Conservation (phyloP, 2,113 vertebrate species). For the Fulmarus glacialis region DNA sequence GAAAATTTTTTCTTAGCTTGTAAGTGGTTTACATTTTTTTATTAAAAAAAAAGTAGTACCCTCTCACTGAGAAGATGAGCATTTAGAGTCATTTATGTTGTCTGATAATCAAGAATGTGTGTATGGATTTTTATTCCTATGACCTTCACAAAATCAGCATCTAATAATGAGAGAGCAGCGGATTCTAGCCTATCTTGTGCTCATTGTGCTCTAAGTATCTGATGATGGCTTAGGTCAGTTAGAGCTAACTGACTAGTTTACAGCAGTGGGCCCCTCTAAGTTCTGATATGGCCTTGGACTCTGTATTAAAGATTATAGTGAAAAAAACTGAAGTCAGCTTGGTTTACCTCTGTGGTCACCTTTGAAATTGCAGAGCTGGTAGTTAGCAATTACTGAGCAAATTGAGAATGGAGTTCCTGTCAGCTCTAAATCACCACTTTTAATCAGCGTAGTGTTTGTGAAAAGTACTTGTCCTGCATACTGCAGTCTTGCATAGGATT, state of each 20-base stretch:
- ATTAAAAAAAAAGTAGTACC: not conserved
- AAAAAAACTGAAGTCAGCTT: not conserved
- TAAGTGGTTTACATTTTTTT: not conserved
- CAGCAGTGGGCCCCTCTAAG: not conserved
- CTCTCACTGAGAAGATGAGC: not conserved
- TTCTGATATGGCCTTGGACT: not conserved
- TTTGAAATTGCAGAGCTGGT: not conserved
- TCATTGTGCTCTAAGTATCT: not conserved
- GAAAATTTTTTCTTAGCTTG: not conserved
- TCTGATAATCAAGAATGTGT: not conserved
- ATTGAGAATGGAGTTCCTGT: not conserved
- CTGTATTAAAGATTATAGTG: not conserved
- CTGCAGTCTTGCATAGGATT: not conserved
- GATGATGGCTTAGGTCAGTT: not conserved
- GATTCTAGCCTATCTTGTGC: not conserved
- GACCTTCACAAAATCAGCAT: not conserved
- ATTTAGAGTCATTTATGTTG: not conserved
- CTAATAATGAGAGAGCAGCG: not conserved
- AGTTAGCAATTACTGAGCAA: not conserved
- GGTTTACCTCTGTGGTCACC: not conserved
- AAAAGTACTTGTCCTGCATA: not conserved
- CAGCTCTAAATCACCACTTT: not conserved
- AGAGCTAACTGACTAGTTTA: not conserved
- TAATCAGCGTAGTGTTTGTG: not conserved
- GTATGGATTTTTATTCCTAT: not conserved